phyloP scores from a whole-genome alignment of 2,797 vertebrate genomes.

The Balearica regulorum region DNA sequence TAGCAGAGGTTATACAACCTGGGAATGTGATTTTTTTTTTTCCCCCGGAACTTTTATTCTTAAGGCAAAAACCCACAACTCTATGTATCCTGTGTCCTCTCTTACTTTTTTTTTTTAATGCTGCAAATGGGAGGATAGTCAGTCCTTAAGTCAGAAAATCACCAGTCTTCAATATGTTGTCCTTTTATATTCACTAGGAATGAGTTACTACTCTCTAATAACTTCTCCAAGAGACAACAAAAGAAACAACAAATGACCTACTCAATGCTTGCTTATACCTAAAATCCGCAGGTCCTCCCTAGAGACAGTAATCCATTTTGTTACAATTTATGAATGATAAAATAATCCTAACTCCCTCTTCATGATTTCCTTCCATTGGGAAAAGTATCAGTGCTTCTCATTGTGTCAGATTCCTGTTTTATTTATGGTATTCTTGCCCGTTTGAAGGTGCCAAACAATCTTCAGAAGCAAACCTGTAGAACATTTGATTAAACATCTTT shows the following conservation, averaged over 20 bases:
- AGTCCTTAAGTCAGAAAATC: neutral
- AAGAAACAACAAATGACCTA: neutral
- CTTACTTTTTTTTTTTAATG: neutral
- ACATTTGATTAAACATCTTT: neutral
- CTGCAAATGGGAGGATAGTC: neutral
- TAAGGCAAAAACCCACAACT: neutral
- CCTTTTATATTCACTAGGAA: neutral
- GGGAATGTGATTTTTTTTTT: neutral
- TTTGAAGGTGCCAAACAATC: neutral
- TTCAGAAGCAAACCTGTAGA: neutral
- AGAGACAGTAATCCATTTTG: neutral
- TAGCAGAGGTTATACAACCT: neutral
- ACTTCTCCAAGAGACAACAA: neutral
- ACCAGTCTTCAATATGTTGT: neutral
- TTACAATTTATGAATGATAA: neutral
- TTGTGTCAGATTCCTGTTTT: neutral
- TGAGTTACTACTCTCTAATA: neutral
- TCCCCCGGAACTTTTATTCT: neutral
- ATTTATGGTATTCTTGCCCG: neutral
- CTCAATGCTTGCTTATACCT: neutral
- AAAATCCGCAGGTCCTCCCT: neutral
- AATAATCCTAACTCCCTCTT: neutral
- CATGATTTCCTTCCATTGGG: neutral
- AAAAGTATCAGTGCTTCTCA: neutral
- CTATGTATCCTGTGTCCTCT: rapidly evolving